Conservation (phyloP, 1,140 invertebrate genomes). For the Drosophila arawakana region DNA sequence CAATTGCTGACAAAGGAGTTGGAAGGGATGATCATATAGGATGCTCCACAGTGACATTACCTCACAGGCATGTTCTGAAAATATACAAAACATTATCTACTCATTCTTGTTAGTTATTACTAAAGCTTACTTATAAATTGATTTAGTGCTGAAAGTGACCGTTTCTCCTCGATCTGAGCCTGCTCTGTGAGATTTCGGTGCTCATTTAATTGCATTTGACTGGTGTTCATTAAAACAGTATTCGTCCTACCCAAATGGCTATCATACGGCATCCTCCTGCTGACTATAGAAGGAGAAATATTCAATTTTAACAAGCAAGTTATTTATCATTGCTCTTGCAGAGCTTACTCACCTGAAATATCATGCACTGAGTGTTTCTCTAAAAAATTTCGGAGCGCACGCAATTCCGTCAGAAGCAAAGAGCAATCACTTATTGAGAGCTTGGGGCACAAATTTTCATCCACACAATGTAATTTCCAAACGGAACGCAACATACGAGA, state of each 20-base stretch:
- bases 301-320: neutral
- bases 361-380: constrained; percentile 82
- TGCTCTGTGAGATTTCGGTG: constrained; percentile 84
- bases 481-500: constrained; percentile 93
- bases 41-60: constrained; percentile 97
- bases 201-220: constrained; percentile 54
- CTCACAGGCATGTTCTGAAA: constrained; percentile 91
- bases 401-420: constrained; percentile 85
- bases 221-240: constrained; percentile 58
- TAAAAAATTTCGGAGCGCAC: constrained; percentile 85
- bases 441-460: constrained; percentile 82
- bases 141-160: constrained; percentile 91
- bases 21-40: constrained; percentile 96
- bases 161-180: constrained; percentile 87
- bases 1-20: constrained; percentile 90
- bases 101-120: neutral
- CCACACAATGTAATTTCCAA: constrained; percentile 91
- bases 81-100: neutral
- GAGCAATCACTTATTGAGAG: constrained; percentile 85
- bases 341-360: constrained; percentile 56
- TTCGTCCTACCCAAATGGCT: constrained; percentile 73
- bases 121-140: constrained; percentile 87
- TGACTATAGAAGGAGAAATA: constrained; percentile 17
- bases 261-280: constrained; percentile 52
- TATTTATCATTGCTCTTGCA: neutral